These are phyloP conservation scores for Scolanthus callimorphus DNA, from an alignment of 92 coral and sea anemone genomes.

Conservation along the genomic window DNA sequence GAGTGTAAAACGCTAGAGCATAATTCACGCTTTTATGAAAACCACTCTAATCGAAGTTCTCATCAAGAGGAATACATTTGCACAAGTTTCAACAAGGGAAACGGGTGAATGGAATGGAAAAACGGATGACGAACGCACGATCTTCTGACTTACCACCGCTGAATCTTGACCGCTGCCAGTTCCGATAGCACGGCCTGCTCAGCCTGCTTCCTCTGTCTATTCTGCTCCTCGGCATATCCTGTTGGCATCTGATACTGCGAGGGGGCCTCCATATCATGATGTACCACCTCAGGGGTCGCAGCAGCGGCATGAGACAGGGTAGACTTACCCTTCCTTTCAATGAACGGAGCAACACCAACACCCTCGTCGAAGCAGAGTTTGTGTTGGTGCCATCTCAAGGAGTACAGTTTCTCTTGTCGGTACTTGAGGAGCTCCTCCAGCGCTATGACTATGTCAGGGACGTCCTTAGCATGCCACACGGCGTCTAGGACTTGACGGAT, in stretches of 20 bases:
- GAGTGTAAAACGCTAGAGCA: too few species aligned
- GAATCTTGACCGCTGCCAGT: slow-evolving; percentile 37
- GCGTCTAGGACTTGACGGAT: slow-evolving; percentile 35
- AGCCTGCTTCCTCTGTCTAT: slow-evolving; percentile 29
- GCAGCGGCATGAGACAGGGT: not conserved
- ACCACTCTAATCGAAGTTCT: too few species aligned
- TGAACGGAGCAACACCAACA: slow-evolving; percentile 20
- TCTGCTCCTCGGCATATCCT: slow-evolving; percentile 48
- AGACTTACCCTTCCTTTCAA: slow-evolving; percentile 10
- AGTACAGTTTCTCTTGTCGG: slow-evolving; percentile 34
- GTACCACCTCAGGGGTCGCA: not conserved
- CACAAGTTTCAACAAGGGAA: too few species aligned
- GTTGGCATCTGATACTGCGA: slow-evolving; percentile 56
- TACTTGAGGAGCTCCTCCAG: slow-evolving; percentile 27
- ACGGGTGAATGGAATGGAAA: slow-evolving; percentile 5
- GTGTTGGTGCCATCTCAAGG: slow-evolving; percentile 38
- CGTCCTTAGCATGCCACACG: slow-evolving; percentile 23
- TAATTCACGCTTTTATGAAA: too few species aligned
- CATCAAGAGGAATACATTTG: too few species aligned
- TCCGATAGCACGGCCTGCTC: slow-evolving; percentile 31
- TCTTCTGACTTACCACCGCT: slow-evolving; percentile 63
- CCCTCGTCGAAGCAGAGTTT: slow-evolving; percentile 15
- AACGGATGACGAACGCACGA: not conserved
- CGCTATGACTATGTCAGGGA: slow-evolving; percentile 46
- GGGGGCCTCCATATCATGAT: slow-evolving; percentile 25